A percentile compares a stretch with the other conserved stretches of the same genome.
These are phyloP conservation scores for Macropodus opercularis DNA, from an alignment of 2,797 vertebrate species.

Conservation along the genomic window DNA sequence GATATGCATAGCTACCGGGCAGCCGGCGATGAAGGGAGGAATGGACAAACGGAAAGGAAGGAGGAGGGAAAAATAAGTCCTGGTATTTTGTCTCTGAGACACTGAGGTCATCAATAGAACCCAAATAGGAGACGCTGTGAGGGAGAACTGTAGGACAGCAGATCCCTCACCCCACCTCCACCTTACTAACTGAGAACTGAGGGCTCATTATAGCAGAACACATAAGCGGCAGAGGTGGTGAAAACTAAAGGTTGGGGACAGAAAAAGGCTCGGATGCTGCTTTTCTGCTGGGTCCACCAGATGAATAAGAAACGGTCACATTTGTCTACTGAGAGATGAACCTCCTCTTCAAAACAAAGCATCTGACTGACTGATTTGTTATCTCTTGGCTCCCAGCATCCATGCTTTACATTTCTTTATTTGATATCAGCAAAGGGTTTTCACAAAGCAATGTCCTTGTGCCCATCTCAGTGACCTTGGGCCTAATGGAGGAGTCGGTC, in stretches of 20 bases:
- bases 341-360: too few relatives aligned
- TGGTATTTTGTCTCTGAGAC: slow-evolving; percentile 60
- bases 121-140: slow-evolving; percentile 46
- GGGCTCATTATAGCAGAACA: slow-evolving; percentile 40
- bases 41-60: slow-evolving; percentile 39
- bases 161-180: slow-evolving; percentile 6
- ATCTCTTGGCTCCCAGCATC: slow-evolving; percentile 53
- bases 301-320: slow-evolving; percentile 24
- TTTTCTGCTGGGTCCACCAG: not conserved
- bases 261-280: not conserved
- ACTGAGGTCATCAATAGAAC: slow-evolving; percentile 61
- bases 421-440: slow-evolving; percentile 62
- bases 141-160: slow-evolving; percentile 42
- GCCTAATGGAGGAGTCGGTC: slow-evolving; percentile 71
- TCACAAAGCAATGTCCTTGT: slow-evolving; percentile 69
- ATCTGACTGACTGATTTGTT: slow-evolving; percentile 68
- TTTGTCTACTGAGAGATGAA: slow-evolving; percentile 17
- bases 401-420: slow-evolving; percentile 72
- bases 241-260: slow-evolving; percentile 9
- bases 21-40: slow-evolving; percentile 54
- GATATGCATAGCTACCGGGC: slow-evolving; percentile 59
- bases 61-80: slow-evolving; percentile 47
- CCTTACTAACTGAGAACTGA: slow-evolving; percentile 38
- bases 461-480: slow-evolving; percentile 74
- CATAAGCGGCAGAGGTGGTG: slow-evolving; percentile 21